Percentiles rank a stretch among this genome's conserved stretches.
Conservation (phyloP, 2,113 vertebrate genomes). For the Caretta caretta region DNA sequence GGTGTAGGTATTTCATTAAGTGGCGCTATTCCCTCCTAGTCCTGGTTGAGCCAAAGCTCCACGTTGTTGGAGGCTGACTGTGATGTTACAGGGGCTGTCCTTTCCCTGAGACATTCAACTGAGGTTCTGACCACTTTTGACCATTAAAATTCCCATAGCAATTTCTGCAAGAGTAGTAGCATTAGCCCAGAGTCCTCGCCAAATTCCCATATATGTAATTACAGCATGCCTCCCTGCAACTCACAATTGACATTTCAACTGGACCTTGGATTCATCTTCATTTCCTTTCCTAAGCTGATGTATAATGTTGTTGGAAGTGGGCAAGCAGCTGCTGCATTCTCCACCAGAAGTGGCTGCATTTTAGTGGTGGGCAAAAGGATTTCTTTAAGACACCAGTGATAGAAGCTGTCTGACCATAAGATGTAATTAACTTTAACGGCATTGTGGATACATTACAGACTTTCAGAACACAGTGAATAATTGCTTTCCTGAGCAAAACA, state of each 20-base stretch:
- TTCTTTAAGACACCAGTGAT: background rate
- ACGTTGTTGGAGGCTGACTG: background rate
- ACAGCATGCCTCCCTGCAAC: background rate
- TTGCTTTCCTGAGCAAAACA: background rate
- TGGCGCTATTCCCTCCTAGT: background rate
- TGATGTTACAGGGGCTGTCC: background rate
- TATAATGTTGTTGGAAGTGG: background rate
- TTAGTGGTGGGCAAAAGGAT: background rate
- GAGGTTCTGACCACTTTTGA: background rate
- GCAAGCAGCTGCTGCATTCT: background rate
- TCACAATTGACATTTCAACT: background rate
- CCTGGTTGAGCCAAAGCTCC: background rate
- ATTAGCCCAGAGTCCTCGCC: background rate
- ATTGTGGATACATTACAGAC: background rate
- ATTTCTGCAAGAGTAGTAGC: background rate
- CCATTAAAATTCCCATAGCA: background rate
- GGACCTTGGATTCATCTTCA: background rate
- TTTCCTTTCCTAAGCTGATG: background rate
- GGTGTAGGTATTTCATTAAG: background rate
- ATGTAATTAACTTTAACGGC: background rate
- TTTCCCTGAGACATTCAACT: background rate
- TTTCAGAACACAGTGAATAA: background rate
- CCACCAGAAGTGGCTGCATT: accelerated
- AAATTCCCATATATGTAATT: background rate
- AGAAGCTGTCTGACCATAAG: background rate